These are phyloP conservation scores for Drosophila hamatofila DNA, from an alignment of 2,888 invertebrate species.

Conservation along the genomic window DNA sequence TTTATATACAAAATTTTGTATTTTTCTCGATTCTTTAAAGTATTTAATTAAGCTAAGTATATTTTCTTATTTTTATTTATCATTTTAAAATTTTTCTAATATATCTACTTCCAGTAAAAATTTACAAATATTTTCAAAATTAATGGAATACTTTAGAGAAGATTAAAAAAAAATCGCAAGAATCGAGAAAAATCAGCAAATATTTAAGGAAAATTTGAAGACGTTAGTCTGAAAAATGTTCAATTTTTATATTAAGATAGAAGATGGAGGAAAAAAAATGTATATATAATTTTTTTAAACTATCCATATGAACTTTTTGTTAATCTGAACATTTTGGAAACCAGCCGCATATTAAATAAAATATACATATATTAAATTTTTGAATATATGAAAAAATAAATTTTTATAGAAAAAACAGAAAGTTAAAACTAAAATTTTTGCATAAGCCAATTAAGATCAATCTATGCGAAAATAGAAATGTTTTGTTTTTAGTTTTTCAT, in stretches of 20 bases:
- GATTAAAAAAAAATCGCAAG: too few relatives aligned
- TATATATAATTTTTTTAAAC: neutral
- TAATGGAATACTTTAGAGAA: neutral
- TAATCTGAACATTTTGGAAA: neutral
- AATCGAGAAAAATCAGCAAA: neutral
- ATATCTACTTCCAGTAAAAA: neutral
- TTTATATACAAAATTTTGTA: neutral
- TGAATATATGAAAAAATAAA: neutral
- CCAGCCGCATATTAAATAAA: neutral
- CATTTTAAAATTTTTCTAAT: neutral
- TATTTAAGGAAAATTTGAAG: neutral
- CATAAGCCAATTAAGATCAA: neutral
- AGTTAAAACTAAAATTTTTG: neutral
- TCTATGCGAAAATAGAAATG: neutral
- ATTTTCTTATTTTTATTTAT: neutral
- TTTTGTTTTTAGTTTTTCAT: neutral
- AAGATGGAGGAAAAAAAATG: neutral
- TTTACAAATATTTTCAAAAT: too few relatives aligned
- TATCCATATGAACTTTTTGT: neutral
- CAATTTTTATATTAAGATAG: neutral
- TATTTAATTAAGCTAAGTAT: neutral
- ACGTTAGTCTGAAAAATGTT: neutral
- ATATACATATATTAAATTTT: neutral
- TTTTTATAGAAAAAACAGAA: neutral
- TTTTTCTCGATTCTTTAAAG: neutral